Evolutionary conservation across 2,888 invertebrate genomes (phyloP).

Genomic region (Troides helena): DNA sequence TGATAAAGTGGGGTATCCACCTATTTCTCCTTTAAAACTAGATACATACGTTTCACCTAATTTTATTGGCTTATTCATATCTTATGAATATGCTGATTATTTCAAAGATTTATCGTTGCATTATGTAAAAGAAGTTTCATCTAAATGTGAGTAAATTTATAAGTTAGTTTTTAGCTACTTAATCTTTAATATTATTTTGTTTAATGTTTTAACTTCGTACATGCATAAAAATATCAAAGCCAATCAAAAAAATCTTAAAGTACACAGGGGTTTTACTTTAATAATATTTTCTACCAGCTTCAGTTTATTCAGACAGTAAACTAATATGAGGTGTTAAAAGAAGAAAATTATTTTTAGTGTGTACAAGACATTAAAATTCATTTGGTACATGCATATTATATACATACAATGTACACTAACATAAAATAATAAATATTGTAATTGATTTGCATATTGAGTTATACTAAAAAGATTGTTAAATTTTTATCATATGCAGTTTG

Average conservation of each 20-base stretch:
- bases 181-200: neutral
- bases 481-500: slow-evolving; percentile 6
- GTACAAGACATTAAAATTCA: too few relatives aligned
- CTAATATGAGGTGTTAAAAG: too few relatives aligned
- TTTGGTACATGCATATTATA: neutral
- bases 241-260: too few relatives aligned
- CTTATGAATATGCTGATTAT: slow-evolving; percentile 89
- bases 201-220: too few relatives aligned
- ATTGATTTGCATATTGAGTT: neutral
- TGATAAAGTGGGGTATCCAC: slow-evolving; percentile 83
- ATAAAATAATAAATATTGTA: neutral
- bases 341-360: too few relatives aligned
- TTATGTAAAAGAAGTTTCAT: slow-evolving; percentile 89
- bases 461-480: neutral
- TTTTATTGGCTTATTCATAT: slow-evolving; percentile 94
- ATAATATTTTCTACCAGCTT: too few relatives aligned
- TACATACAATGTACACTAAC: too few relatives aligned
- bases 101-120: slow-evolving; percentile 88
- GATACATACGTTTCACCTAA: slow-evolving; percentile 93
- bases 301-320: too few relatives aligned
- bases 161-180: neutral
- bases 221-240: too few relatives aligned
- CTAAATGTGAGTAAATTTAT: slow-evolving; percentile 81
- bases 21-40: slow-evolving; percentile 84
- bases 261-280: too few relatives aligned